Base-by-base conservation (phyloP, 2,888 invertebrate genomes). In the Cosmia trapezina region DNA sequence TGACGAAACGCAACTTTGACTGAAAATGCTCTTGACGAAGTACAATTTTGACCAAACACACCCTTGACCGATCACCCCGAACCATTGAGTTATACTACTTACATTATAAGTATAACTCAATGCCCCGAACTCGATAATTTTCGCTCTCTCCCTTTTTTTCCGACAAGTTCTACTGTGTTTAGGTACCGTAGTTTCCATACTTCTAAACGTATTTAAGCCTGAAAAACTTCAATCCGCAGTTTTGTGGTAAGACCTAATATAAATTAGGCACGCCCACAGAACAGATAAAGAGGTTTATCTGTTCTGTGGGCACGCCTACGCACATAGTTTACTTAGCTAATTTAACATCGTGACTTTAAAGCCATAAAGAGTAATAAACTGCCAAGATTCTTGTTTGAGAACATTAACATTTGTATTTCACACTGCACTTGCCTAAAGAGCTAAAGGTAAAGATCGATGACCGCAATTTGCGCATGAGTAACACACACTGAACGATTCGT, bases 371-470 rank as follows among this genome's bases (percentile, higher is more conserved):
- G 19, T 57, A 41, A 57, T 57, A 45, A 74, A 69, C 43, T 61
- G 28, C 22, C 12, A 69, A 37, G 43, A 41, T 17, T 28, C 7
- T 54, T 76, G 43, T 76, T 74, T 67, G 60, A 41, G 47, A 12
- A 76, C 47, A 45, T 14, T 49, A n/a, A 47, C 59, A 53, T 80
- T 80, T 49, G 66, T 60, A 22, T 80, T 75, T 57, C 19, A n/a
- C 64, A 49, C 6, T 71, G 66, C 59, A 67, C 49, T 67, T 51
- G 17, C 0, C 33, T 57, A 47, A 62, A 74, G 33, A 47, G 63
- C 12, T 61, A 65, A 60, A 47, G 63, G 9, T 61, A 65, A 60
- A 79, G 78, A 65, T 75, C 80, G 37, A 75, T 78, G 78, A 69
- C 75, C 75, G 64, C 22, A 8, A 41, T 12, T 22, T 63, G 62